These are phyloP conservation scores for Neosilurus mollespiculum DNA, from an alignment of 2,797 vertebrate species.

Conservation along the genomic window DNA sequence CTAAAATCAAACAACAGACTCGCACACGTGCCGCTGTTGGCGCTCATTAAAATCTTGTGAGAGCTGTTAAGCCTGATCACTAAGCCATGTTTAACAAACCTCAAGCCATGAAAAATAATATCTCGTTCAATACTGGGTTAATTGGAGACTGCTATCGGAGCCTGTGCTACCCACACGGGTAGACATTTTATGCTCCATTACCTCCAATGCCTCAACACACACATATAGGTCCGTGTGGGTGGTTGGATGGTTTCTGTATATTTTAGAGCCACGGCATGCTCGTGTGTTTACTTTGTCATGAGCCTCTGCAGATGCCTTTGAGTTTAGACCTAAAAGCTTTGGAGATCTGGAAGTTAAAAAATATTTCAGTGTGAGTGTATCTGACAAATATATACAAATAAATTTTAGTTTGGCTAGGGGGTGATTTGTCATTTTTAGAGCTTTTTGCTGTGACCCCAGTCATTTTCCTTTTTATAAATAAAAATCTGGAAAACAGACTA, in stretches of 20 bases:
- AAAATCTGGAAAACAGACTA: background rate
- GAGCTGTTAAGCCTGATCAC: constrained; percentile 14
- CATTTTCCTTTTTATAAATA: background rate
- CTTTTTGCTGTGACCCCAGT: background rate
- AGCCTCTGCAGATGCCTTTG: background rate
- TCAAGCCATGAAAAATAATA: constrained; percentile 42
- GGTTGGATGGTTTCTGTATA: background rate
- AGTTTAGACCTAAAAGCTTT: background rate
- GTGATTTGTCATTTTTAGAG: background rate
- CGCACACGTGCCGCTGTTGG: background rate
- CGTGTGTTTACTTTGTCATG: background rate
- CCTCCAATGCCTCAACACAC: background rate
- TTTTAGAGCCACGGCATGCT: background rate
- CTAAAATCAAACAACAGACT: background rate
- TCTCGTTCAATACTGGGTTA: constrained; percentile 21
- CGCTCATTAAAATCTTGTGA: constrained; percentile 15
- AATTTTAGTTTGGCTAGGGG: background rate
- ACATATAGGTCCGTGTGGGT: background rate
- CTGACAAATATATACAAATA: background rate
- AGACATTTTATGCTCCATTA: constrained; percentile 4
- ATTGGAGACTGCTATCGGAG: constrained; percentile 30
- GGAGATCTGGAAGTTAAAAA: background rate
- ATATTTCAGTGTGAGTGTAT: background rate
- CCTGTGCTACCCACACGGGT: constrained; percentile 4
- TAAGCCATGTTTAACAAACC: constrained; percentile 31